phyloP scores from a whole-genome alignment of 2,888 invertebrate species.

The Macrophya annulata region DNA sequence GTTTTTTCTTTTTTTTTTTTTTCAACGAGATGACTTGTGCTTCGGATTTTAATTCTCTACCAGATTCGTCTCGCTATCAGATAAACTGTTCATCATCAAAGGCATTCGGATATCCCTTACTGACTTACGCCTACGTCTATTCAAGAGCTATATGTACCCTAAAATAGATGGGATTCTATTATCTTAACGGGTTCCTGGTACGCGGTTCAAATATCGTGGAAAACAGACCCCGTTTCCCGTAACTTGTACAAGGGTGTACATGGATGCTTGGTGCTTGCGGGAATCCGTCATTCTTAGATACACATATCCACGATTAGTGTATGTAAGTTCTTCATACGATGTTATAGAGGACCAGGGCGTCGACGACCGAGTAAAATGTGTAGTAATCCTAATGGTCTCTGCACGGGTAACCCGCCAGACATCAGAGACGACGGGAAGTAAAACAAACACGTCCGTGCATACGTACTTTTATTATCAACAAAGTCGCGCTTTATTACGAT shows the following conservation, averaged over 20 bases:
- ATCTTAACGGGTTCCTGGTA: slow-evolving; percentile 67
- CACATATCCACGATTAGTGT: background rate
- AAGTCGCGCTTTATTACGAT: slow-evolving; percentile 72
- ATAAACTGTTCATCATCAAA: slow-evolving; percentile 35
- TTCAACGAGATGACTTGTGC: slow-evolving; percentile 37
- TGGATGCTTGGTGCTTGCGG: background rate
- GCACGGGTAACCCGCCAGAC: slow-evolving; percentile 62
- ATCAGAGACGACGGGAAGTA: slow-evolving; percentile 68
- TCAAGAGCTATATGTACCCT: background rate
- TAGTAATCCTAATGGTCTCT: background rate
- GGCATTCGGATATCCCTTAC: background rate
- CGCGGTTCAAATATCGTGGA: slow-evolving; percentile 72
- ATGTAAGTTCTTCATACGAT: background rate
- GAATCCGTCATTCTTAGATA: background rate
- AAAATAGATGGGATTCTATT: slow-evolving; percentile 53
- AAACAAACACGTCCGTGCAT: slow-evolving; percentile 72
- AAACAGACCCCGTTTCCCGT: slow-evolving; percentile 70
- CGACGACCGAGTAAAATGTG: slow-evolving; percentile 11
- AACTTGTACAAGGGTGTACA: slow-evolving; percentile 51
- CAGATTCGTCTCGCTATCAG: slow-evolving; percentile 22
- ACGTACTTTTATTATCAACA: slow-evolving; percentile 73
- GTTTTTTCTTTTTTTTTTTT: slow-evolving; percentile 5
- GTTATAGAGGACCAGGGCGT: background rate
- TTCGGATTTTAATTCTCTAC: slow-evolving; percentile 40
- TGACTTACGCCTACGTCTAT: background rate